phyloP scores from a whole-genome alignment of 2,888 invertebrate genomes.

The Nomada ruficornis region DNA sequence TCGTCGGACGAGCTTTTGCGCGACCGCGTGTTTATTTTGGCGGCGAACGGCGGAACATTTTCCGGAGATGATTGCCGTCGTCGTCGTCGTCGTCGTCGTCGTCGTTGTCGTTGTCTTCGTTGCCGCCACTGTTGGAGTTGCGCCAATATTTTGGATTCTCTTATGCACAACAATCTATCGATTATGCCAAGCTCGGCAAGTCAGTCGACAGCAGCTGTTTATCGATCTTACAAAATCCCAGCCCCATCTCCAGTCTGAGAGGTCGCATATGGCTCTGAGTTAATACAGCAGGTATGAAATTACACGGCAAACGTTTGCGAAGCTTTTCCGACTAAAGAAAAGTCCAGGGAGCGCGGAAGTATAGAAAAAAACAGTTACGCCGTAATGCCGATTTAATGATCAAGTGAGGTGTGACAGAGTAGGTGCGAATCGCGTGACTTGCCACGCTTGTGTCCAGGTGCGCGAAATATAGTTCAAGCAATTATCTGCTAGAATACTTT shows the following conservation, averaged over 20 bases:
- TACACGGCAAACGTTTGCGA: not conserved
- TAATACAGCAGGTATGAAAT: not conserved
- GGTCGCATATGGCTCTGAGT: not conserved
- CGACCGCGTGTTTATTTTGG: conserved; percentile 63
- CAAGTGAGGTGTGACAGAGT: too few species aligned
- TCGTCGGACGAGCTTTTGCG: conserved; percentile 15
- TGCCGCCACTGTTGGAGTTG: conserved; percentile 55
- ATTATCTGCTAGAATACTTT: too few species aligned
- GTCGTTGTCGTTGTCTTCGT: conserved; percentile 49
- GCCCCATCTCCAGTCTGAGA: not conserved
- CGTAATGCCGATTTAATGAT: too few species aligned
- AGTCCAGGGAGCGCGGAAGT: not conserved
- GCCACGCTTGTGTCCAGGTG: too few species aligned
- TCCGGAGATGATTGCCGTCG: conserved; percentile 50
- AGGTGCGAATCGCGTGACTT: too few species aligned
- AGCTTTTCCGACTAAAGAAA: not conserved
- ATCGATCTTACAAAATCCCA: conserved; percentile 39
- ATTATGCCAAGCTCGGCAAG: conserved; percentile 25
- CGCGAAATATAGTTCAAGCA: too few species aligned
- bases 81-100: conserved; percentile 27
- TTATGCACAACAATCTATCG: conserved; percentile 56
- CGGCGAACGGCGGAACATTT: conserved; percentile 49
- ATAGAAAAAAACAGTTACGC: not conserved
- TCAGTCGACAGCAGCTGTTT: conserved; percentile 14
- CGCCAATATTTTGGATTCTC: conserved; percentile 69